phyloP scores from a whole-genome alignment of 35 echinoderm and acorn worm genomes.

The Chiridota heheva region DNA sequence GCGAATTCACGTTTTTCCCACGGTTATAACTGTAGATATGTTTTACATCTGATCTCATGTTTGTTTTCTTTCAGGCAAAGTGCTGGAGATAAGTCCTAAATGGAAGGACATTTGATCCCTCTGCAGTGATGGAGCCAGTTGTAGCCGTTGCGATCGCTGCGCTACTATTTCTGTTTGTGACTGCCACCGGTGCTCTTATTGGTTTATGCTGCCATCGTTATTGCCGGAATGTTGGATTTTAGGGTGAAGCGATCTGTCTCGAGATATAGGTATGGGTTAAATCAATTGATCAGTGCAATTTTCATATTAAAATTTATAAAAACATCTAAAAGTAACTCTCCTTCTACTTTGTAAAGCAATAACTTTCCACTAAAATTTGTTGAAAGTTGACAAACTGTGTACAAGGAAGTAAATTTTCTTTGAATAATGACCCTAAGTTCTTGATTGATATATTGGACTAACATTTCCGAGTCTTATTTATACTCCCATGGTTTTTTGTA shows the following conservation, averaged over 20 bases:
- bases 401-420: background rate
- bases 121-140: conserved; percentile 62
- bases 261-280: conserved; percentile 29
- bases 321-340: background rate
- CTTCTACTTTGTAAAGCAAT: background rate
- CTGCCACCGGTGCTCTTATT: conserved; percentile 64
- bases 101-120: too few species aligned
- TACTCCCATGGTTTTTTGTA: too few species aligned
- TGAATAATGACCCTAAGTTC: background rate
- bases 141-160: conserved; percentile 83
- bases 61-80: too few species aligned
- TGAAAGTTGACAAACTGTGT: background rate
- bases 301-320: background rate
- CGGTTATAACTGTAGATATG: too few species aligned
- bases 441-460: too few species aligned
- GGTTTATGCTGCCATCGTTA: conserved; percentile 81
- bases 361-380: background rate
- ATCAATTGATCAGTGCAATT: background rate
- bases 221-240: conserved; percentile 83
- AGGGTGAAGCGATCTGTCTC: conserved; percentile 68
- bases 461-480: too few species aligned
- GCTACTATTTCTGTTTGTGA: conserved; percentile 81
- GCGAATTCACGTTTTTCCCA: too few species aligned
- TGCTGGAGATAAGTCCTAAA: too few species aligned
- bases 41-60: too few species aligned